Evolutionary conservation across 53 echinoderm and acorn worm species (phyloP), one percentile per base, ranked within the genome.

Genomic region (Crossaster papposus): DNA sequence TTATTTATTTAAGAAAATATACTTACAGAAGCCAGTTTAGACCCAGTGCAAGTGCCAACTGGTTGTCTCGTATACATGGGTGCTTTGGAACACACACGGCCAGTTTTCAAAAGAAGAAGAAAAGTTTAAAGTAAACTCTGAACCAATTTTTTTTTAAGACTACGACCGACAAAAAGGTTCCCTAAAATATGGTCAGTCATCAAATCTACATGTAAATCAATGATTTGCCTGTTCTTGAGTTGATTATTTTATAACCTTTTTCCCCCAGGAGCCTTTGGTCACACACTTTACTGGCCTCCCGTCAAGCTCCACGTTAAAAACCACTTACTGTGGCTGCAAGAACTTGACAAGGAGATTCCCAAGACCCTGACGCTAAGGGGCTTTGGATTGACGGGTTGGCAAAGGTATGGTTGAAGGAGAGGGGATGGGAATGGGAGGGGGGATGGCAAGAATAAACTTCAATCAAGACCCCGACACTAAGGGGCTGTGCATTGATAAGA

Each of bases 311-410:
- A 96, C 35, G 91, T 96, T 71, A 54, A 90, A 70, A 96, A 96
- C 83, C 96, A 96, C 80, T 78, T 91, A 12, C 90, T 94, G 36
- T 96, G 96, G 96, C 70, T 95, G 12, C 64, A 91, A 26, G 91
- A 85, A 33, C 70, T 96, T 30, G 54, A 92, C 35, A n/a, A 76
- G 22, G 54, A 80, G 15, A 77, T 95, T 0, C 95, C 96, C 18
- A 88, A 95, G 83, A 89, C 80, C 33, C 88, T 96, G 3, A 36
- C 91, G 23, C 85, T 94, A 83, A 92, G 92, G 55, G 96, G 96
- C 4, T 86, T 87, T 29, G 96, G 90, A 22, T 83, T 95, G 58
- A 95, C 95, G 5, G 96, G 96, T 31, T 96, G 96, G 96, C 96
- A 96, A 65, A 92, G 96, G 96, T 96, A 83, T 31, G 78, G 68